A percentile compares a stretch with the other conserved stretches of the same genome.
Conservation (phyloP, 2,797 vertebrate species). For the Cryptoprocta ferox region DNA sequence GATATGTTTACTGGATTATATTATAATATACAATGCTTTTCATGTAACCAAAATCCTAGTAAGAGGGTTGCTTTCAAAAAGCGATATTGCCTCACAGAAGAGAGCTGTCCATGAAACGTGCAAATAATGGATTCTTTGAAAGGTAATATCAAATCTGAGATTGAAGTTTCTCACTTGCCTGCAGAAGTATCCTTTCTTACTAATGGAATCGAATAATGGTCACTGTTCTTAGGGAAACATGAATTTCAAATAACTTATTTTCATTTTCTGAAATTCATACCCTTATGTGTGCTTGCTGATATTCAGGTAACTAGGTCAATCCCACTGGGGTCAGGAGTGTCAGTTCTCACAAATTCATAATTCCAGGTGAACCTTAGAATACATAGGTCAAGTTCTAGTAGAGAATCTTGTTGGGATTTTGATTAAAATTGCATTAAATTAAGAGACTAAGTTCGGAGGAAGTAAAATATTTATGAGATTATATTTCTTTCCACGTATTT, state of each 20-base stretch:
- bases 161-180: not conserved
- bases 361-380: not conserved
- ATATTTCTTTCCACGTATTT: slow-evolving; percentile 4
- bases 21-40: not conserved
- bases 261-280: slow-evolving; percentile 13
- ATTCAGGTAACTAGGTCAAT: slow-evolving; percentile 44
- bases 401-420: not conserved
- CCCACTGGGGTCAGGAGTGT: not conserved
- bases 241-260: slow-evolving; percentile 35
- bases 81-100: not conserved
- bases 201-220: not conserved
- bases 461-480: slow-evolving; percentile 9
- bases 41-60: not conserved
- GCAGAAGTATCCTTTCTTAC: not conserved
- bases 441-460: slow-evolving; percentile 1
- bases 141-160: not conserved
- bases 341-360: not conserved
- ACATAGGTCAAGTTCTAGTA: not conserved
- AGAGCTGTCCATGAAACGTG: not conserved
- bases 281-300: not conserved
- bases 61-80: not conserved
- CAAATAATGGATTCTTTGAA: slow-evolving; percentile 30
- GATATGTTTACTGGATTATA: not conserved
- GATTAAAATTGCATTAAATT: slow-evolving; percentile 47
- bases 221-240: not conserved